Percentiles rank a stretch among this genome's conserved stretches.
Conservation (phyloP, 2,888 invertebrate species). For the Synergus umbraculus region DNA sequence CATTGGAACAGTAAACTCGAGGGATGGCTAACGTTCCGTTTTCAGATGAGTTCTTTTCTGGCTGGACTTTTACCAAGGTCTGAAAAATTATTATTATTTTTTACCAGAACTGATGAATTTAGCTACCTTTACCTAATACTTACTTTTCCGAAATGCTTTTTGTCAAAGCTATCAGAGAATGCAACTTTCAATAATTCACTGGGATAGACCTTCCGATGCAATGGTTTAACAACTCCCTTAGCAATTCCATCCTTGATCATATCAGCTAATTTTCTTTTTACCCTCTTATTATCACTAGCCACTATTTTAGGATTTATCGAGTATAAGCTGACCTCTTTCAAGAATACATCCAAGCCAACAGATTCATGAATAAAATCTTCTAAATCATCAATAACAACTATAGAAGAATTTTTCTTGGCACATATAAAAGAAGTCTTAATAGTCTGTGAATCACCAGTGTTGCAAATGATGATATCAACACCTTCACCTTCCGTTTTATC, state of each 20-base stretch:
- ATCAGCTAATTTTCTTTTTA: slow-evolving; percentile 79
- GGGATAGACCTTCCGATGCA: slow-evolving; percentile 82
- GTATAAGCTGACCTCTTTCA: slow-evolving; percentile 67
- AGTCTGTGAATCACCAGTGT: slow-evolving; percentile 74
- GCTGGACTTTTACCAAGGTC: slow-evolving; percentile 61
- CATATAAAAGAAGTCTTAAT: slow-evolving; percentile 81
- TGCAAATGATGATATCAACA: slow-evolving; percentile 83
- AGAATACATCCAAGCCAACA: slow-evolving; percentile 65
- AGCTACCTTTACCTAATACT: neutral
- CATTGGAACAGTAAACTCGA: slow-evolving; percentile 76
- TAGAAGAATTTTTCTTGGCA: slow-evolving; percentile 74
- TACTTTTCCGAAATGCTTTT: slow-evolving; percentile 89
- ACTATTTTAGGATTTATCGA: slow-evolving; percentile 70
- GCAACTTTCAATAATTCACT: slow-evolving; percentile 84
- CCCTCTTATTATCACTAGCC: slow-evolving; percentile 76
- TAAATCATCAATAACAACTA: slow-evolving; percentile 79
- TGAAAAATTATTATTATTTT: slow-evolving; percentile 42
- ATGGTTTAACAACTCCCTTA: slow-evolving; percentile 83
- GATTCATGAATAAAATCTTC: slow-evolving; percentile 77
- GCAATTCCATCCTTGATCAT: slow-evolving; percentile 82
- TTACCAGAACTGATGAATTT: neutral
- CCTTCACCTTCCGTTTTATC: slow-evolving; percentile 79
- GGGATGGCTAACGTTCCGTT: slow-evolving; percentile 71
- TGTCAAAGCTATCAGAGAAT: slow-evolving; percentile 82
- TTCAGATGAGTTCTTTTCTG: slow-evolving; percentile 26